phyloP scores from a whole-genome alignment of 2,888 invertebrate species.

The Schrankia costaestrigalis region DNA sequence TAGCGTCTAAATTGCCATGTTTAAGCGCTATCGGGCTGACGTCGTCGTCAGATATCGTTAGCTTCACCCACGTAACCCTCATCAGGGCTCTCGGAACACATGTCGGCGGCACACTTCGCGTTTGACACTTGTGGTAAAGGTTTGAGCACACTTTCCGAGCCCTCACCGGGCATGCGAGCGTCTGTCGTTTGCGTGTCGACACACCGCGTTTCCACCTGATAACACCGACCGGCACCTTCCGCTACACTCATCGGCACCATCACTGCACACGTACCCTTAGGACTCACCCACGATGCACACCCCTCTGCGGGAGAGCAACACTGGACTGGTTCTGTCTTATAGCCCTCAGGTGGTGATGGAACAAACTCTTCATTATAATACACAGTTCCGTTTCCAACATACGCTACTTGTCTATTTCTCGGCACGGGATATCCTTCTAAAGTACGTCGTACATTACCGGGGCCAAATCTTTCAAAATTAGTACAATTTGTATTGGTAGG shows the following conservation, averaged over 20 bases:
- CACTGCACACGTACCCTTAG: slow-evolving; percentile 77
- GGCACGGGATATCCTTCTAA: slow-evolving; percentile 89
- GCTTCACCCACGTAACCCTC: slow-evolving; percentile 93
- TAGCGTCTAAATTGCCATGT: slow-evolving; percentile 69
- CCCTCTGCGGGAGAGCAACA: slow-evolving; percentile 68
- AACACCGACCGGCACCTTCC: slow-evolving; percentile 70
- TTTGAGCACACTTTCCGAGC: slow-evolving; percentile 64
- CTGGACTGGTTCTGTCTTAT: slow-evolving; percentile 81
- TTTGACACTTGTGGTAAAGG: slow-evolving; percentile 69
- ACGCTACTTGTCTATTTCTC: slow-evolving; percentile 72
- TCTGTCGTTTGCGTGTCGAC: slow-evolving; percentile 83
- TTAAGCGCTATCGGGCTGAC: slow-evolving; percentile 67
- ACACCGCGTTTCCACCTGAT: slow-evolving; percentile 81
- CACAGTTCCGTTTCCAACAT: slow-evolving; percentile 70
- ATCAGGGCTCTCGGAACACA: slow-evolving; percentile 89
- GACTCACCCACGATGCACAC: slow-evolving; percentile 70
- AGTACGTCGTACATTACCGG: slow-evolving; percentile 85
- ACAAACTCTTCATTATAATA: slow-evolving; percentile 81
- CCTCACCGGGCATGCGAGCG: slow-evolving; percentile 63
- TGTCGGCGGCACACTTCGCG: slow-evolving; percentile 74
- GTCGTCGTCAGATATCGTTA: slow-evolving; percentile 85
- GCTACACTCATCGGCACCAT: slow-evolving; percentile 72
- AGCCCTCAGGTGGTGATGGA: slow-evolving; percentile 86
- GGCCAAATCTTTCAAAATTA: slow-evolving; percentile 69
- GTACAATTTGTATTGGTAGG: slow-evolving; percentile 59